Evolutionary conservation across 2,797 vertebrate species (phyloP).

Genomic region (Rhabdophis nuchalis): DNA sequence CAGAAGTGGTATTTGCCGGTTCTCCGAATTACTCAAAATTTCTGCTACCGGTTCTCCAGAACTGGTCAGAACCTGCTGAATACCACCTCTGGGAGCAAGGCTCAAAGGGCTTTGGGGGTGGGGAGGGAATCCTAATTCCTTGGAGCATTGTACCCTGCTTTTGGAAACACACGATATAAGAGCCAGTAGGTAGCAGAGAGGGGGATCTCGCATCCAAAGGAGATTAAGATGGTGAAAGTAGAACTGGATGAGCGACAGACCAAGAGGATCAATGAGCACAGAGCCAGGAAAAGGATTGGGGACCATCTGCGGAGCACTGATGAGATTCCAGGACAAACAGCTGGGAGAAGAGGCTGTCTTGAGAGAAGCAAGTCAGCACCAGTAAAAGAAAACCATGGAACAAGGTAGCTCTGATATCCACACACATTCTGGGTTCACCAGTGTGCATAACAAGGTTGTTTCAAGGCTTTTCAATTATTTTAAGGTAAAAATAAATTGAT

Average conservation of each 20-base stretch:
- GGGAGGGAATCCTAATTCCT: not conserved
- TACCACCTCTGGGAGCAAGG: not conserved
- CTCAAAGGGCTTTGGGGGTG: not conserved
- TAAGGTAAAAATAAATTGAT: too few relatives aligned
- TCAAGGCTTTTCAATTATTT: not conserved
- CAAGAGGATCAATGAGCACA: not conserved
- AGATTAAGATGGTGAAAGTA: not conserved
- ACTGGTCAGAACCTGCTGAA: too few relatives aligned
- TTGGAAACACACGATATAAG: not conserved
- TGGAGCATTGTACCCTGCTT: not conserved
- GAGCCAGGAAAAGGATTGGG: not conserved
- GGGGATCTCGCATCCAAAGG: not conserved
- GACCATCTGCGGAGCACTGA: not conserved
- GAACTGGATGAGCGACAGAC: not conserved
- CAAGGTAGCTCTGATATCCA: not conserved
- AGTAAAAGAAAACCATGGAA: not conserved
- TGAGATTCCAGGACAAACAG: not conserved
- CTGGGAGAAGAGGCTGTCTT: not conserved
- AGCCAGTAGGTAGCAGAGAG: not conserved
- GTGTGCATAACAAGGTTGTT: not conserved
- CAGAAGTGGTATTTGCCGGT: too few relatives aligned
- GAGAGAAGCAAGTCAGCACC: not conserved
- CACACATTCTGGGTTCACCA: not conserved
- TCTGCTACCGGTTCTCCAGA: too few relatives aligned
- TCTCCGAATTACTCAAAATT: too few relatives aligned